phyloP scores from a whole-genome alignment of 2,888 invertebrate genomes.

The Aromia moschata region DNA sequence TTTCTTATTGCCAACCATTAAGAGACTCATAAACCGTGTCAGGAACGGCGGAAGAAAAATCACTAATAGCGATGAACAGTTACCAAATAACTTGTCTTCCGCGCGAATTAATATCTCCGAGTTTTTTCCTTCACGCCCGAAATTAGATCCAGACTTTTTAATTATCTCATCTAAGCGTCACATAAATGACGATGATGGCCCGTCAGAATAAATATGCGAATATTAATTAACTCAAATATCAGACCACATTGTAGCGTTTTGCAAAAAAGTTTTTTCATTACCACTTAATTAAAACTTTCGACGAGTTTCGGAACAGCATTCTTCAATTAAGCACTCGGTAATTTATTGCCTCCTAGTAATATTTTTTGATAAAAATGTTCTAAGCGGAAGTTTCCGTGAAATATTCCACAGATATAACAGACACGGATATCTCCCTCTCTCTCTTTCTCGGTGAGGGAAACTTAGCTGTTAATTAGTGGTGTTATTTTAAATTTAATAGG shows the following conservation, averaged over 20 bases:
- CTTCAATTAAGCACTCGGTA: constrained; percentile 19
- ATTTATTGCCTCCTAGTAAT: constrained; percentile 20
- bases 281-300: constrained; percentile 25
- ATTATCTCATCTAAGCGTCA: constrained; percentile 18
- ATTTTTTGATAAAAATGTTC: constrained; percentile 21
- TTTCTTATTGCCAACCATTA: neutral
- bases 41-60: neutral
- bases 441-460: constrained; percentile 2
- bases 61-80: constrained; percentile 6
- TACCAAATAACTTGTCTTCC: constrained; percentile 3
- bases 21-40: neutral
- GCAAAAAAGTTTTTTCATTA: constrained; percentile 24
- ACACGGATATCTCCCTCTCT: neutral
- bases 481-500: neutral
- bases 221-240: constrained; percentile 26
- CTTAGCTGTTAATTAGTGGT: constrained; percentile 4
- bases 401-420: constrained; percentile 1
- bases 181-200: constrained; percentile 12
- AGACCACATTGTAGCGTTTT: constrained; percentile 24
- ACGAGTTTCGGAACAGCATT: constrained; percentile 24
- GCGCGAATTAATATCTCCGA: constrained; percentile 13
- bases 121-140: constrained; percentile 1
- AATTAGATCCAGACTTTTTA: constrained; percentile 14
- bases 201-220: constrained; percentile 21
- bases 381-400: constrained; percentile 16